phyloP scores from a whole-genome alignment of 2,797 vertebrate genomes.

The Sus cebifrons region DNA sequence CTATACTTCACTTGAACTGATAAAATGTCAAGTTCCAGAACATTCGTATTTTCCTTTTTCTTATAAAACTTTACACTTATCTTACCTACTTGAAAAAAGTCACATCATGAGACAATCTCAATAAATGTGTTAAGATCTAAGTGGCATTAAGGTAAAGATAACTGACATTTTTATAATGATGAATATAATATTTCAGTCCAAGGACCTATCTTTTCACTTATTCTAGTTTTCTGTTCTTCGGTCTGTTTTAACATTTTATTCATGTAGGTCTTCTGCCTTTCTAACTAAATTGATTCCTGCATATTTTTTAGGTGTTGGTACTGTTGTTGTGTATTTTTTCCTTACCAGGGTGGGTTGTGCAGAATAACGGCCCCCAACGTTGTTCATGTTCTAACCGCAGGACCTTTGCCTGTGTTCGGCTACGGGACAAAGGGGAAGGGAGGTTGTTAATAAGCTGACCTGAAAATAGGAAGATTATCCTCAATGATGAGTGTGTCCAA shows the following conservation, averaged over 20 bases:
- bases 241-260: constrained; percentile 3
- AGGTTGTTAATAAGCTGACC: background rate
- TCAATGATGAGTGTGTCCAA: background rate
- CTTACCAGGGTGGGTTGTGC: background rate
- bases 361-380: background rate
- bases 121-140: background rate
- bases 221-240: background rate
- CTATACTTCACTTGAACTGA: background rate
- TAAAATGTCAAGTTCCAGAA: background rate
- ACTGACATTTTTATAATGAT: background rate
- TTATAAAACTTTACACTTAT: constrained; percentile 37
- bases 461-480: background rate
- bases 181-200: background rate
- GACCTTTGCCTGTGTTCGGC: background rate
- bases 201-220: constrained; percentile 12
- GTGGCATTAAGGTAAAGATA: constrained; percentile 20
- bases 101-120: background rate
- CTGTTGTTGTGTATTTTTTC: background rate
- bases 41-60: constrained; percentile 19
- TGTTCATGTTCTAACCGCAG: background rate
- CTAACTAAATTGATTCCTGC: background rate
- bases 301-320: background rate
- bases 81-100: background rate
- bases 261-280: background rate
- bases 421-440: background rate